Conservation (phyloP, 1,140 invertebrate species). For the Luehdorfia chinensis region DNA sequence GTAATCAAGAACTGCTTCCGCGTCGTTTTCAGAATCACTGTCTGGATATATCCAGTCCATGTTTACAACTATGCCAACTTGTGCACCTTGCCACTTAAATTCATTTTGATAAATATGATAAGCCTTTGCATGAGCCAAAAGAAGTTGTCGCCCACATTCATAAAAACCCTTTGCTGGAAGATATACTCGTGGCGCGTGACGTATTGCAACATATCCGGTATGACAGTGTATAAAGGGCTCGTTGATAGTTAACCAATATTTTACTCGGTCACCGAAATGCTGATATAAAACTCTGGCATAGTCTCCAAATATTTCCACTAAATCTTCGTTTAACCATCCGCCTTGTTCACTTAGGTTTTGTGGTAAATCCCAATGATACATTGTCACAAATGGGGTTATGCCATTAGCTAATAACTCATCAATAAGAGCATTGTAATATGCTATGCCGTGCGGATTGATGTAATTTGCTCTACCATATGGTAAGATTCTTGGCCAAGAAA, state of each 20-base stretch:
- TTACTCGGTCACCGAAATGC: slow-evolving; percentile 79
- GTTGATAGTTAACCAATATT: slow-evolving; percentile 82
- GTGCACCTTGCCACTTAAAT: not conserved
- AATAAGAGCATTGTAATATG: slow-evolving; percentile 33
- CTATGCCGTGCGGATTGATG: slow-evolving; percentile 76
- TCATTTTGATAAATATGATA: slow-evolving; percentile 76
- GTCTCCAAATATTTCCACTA: slow-evolving; percentile 78
- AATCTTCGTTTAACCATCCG: slow-evolving; percentile 78
- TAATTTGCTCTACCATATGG: not conserved
- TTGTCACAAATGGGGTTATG: slow-evolving; percentile 28
- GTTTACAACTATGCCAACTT: not conserved
- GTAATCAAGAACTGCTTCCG: not conserved
- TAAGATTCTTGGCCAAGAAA: no score
- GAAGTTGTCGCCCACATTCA: slow-evolving; percentile 71
- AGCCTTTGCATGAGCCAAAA: slow-evolving; percentile 78
- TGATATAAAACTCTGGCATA: slow-evolving; percentile 78
- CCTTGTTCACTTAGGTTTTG: slow-evolving; percentile 21
- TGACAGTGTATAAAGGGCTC: slow-evolving; percentile 79
- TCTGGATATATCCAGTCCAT: not conserved
- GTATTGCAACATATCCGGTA: slow-evolving; percentile 67
- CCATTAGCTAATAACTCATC: slow-evolving; percentile 26
- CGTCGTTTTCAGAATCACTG: not conserved
- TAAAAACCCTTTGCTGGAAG: slow-evolving; percentile 65
- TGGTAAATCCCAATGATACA: slow-evolving; percentile 41
- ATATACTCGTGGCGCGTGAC: slow-evolving; percentile 62